phyloP scores from a whole-genome alignment of 2,888 invertebrate species.

The Leucoptera coffeella region DNA sequence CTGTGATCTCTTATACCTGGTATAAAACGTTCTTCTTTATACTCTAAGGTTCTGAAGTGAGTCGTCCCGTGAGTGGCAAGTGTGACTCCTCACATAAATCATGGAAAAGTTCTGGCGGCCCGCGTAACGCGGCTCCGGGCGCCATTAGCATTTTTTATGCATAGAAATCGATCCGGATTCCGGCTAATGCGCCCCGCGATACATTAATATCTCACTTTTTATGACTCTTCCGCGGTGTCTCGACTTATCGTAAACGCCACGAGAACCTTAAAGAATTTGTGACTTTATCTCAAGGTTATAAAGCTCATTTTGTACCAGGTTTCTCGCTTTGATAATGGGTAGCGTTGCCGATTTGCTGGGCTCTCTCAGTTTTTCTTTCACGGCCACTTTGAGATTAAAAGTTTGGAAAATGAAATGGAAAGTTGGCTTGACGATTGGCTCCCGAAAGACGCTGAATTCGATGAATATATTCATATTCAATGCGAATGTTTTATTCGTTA shows the following conservation, averaged over 20 bases:
- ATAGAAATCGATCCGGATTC: conserved; percentile 48
- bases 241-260: conserved; percentile 13
- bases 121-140: conserved; percentile 23
- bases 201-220: conserved; percentile 55
- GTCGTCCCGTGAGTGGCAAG: too few relatives aligned
- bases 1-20: too few relatives aligned
- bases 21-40: too few relatives aligned
- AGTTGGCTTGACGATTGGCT: too few relatives aligned
- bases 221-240: conserved; percentile 48
- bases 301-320: conserved; percentile 15
- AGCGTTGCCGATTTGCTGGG: conserved; percentile 46
- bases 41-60: too few relatives aligned
- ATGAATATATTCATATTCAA: too few relatives aligned
- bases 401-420: conserved; percentile 47
- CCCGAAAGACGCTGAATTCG: too few relatives aligned
- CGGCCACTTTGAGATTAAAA: conserved; percentile 53
- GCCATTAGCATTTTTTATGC: conserved; percentile 54
- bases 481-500: too few relatives aligned
- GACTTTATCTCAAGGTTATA: background rate
- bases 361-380: conserved; percentile 48
- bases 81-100: conserved; percentile 41
- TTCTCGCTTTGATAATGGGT: conserved; percentile 45
- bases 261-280: background rate
- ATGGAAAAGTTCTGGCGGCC: conserved; percentile 9
- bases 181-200: conserved; percentile 52